Percentiles rank a stretch among this genome's conserved stretches.
phyloP scores from a whole-genome alignment of 2,888 invertebrate genomes.

The Hymenopus coronatus region DNA sequence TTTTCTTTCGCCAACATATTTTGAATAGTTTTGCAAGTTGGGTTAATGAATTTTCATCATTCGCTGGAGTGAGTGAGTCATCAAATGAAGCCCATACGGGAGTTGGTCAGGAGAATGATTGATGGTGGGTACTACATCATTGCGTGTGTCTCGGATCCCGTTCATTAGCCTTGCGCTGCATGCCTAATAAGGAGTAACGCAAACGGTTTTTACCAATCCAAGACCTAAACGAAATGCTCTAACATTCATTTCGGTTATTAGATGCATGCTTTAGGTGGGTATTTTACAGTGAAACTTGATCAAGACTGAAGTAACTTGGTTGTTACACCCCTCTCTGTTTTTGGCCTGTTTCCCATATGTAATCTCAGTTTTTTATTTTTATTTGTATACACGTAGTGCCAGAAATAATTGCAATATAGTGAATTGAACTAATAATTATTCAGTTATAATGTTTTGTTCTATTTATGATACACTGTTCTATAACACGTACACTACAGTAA shows the following conservation, averaged over 20 bases:
- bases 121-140: background rate
- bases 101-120: background rate
- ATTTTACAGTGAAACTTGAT: too few species aligned
- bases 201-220: background rate
- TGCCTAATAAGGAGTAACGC: background rate
- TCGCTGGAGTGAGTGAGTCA: background rate
- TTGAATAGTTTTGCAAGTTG: background rate
- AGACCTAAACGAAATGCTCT: background rate
- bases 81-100: background rate
- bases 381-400: too few species aligned
- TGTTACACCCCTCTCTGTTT: too few species aligned
- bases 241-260: background rate
- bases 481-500: too few species aligned
- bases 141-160: background rate
- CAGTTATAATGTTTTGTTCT: too few species aligned
- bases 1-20: background rate
- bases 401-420: too few species aligned
- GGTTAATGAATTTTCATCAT: conserved; percentile 11
- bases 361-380: too few species aligned
- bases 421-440: too few species aligned
- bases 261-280: too few species aligned
- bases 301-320: too few species aligned
- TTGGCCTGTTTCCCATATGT: too few species aligned
- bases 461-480: too few species aligned
- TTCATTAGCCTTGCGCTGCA: background rate